Evolutionary conservation across 2,113 vertebrate genomes (phyloP).

Genomic region (Myrmecophaga tridactyla): DNA sequence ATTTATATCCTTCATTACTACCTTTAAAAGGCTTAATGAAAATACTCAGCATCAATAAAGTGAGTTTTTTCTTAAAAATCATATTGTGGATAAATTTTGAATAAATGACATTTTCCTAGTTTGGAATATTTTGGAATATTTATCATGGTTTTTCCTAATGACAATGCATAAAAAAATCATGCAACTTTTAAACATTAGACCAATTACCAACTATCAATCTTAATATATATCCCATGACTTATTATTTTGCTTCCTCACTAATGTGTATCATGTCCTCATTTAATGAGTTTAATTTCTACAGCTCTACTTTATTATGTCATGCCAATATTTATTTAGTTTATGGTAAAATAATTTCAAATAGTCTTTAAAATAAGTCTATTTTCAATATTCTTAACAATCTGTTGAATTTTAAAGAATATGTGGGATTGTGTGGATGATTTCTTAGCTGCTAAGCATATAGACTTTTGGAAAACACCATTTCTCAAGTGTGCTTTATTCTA

Average conservation of each 20-base stretch:
- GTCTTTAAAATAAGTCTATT: not conserved
- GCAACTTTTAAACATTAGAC: not conserved
- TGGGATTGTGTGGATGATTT: not conserved
- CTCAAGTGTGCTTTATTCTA: not conserved
- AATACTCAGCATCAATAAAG: not conserved
- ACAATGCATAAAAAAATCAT: not conserved
- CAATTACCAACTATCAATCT: not conserved
- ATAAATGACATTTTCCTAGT: not conserved
- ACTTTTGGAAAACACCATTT: not conserved
- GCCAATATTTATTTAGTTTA: not conserved
- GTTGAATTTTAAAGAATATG: not conserved
- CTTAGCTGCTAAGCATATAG: not conserved
- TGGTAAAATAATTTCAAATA: not conserved
- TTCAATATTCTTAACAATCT: not conserved
- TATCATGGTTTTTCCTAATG: not conserved
- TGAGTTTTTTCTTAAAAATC: not conserved
- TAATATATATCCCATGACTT: not conserved
- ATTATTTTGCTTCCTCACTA: not conserved
- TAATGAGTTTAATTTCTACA: not conserved
- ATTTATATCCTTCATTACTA: not conserved
- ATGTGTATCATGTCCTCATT: not conserved
- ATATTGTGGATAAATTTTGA: not conserved
- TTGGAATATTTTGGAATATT: not conserved
- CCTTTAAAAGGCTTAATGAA: slow-evolving; percentile 40
- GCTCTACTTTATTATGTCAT: not conserved